Evolutionary conservation across 2,113 vertebrate genomes (phyloP), one percentile per base, ranked within the genome.

Genomic region (Gymnocephalus cernua): DNA sequence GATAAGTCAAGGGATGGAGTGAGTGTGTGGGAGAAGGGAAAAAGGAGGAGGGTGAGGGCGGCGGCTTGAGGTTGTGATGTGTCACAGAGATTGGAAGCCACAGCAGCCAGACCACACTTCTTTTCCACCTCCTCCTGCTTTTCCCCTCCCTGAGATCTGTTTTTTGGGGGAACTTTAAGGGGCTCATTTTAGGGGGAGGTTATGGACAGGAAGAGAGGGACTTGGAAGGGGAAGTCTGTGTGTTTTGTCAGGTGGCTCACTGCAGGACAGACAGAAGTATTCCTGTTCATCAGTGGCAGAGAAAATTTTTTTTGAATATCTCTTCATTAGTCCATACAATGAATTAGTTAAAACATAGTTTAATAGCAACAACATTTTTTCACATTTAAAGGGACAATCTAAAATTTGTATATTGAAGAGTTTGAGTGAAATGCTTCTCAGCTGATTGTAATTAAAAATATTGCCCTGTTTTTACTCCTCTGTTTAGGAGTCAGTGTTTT

Each of bases 41-140:
- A 32, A 16, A 45, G 23, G 23, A 19, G 23, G 18, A 13, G 6
- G n/a, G 56, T 16, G 65, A 50, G 54, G 44, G 76, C n/a, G 65
- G 66, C 59, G 66, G 65, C 75, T 77, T 65, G 53, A 81, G 74
- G 81, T 81, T 82, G 81, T 85, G 87, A 91, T 90, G 91, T 87
- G 86, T 89, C 86, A 86, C 47, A 64, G 69, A 82, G 74, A 84
- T 84, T 84, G 47, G 57, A 79, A 48, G 70, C 75, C 67, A 63
- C 80, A 77, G 57, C 64, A 71, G 76, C 75, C 83, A 85, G 85
- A 80, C 84, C 83, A 77, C 45, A 65, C 76, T 79, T 56, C 58
- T 84, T 85, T 87, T 79, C 80, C 84, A 59, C 83, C 76, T 44
- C 51, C 38, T 77, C 14, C 53, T 64, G 9, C 54, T 16, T 70